Evolutionary conservation across 2,113 vertebrate species (phyloP).

Genomic region (Chelonoidis abingdonii): DNA sequence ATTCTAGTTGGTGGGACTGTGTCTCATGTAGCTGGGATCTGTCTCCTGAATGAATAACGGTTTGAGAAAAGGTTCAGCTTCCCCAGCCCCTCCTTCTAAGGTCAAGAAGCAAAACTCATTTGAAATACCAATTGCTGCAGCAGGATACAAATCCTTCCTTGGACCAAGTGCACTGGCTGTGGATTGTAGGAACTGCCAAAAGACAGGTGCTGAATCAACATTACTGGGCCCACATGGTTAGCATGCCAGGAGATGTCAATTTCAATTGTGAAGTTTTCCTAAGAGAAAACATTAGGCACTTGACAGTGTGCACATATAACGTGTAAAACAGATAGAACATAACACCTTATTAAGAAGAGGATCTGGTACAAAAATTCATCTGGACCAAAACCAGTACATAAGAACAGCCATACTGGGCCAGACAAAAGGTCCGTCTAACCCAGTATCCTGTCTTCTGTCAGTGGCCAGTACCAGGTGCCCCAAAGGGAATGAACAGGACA

Average conservation of each 20-base stretch:
- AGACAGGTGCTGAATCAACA: slow-evolving; percentile 52
- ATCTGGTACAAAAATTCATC: slow-evolving; percentile 16
- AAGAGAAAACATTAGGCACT: slow-evolving; percentile 24
- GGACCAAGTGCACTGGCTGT: slow-evolving; percentile 12
- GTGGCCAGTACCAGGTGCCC: too few species aligned
- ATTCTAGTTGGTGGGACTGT: slow-evolving; percentile 34
- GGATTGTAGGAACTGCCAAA: slow-evolving; percentile 7
- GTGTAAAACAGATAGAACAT: slow-evolving; percentile 27
- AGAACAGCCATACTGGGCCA: too few species aligned
- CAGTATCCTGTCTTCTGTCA: too few species aligned
- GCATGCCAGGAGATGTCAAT: slow-evolving; percentile 23
- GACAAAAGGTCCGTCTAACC: too few species aligned
- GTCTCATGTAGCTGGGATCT: slow-evolving; percentile 21
- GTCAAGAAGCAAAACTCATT: slow-evolving; percentile 37
- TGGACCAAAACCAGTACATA: background rate
- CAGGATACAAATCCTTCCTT: slow-evolving; percentile 19
- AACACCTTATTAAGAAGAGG: slow-evolving; percentile 24
- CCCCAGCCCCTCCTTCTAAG: slow-evolving; percentile 24
- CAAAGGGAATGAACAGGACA: too few species aligned
- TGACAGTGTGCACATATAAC: slow-evolving; percentile 21
- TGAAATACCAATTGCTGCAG: background rate
- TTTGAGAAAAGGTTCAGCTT: background rate
- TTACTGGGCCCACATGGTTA: slow-evolving; percentile 59
- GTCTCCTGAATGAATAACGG: background rate
- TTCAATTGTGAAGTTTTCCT: slow-evolving; percentile 41